These are phyloP conservation scores for Isotomurus palustris DNA, from an alignment of 2,888 invertebrate species.

Conservation along the genomic window DNA sequence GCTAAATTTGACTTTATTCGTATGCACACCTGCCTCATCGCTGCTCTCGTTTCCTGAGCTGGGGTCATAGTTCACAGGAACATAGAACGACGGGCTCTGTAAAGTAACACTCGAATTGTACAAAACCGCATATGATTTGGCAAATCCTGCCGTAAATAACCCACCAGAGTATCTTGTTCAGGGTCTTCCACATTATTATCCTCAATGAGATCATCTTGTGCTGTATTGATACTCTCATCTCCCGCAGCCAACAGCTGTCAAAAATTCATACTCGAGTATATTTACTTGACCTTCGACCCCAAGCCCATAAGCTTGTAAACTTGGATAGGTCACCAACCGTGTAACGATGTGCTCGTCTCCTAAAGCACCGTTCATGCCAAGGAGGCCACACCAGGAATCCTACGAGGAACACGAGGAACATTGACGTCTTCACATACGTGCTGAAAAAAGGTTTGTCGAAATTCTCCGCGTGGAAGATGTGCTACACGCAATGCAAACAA, in stretches of 20 bases:
- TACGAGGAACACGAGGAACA: conserved; percentile 86
- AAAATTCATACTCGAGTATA: too few species aligned
- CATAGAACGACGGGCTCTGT: conserved; percentile 85
- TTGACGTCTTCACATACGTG: conserved; percentile 89
- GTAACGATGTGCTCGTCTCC: conserved; percentile 59
- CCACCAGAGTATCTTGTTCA: not conserved
- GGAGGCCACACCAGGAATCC: conserved; percentile 85
- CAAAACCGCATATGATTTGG: too few species aligned
- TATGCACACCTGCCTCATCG: conserved; percentile 74
- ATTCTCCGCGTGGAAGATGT: conserved; percentile 74
- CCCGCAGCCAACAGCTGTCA: not conserved
- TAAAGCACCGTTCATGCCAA: conserved; percentile 79
- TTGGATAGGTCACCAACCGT: conserved; percentile 65
- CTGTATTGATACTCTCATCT: conserved; percentile 3
- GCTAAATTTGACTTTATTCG: conserved; percentile 82
- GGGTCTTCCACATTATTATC: not conserved
- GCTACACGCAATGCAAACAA: conserved; percentile 58
- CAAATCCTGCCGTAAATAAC: too few species aligned
- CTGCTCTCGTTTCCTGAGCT: conserved; percentile 75
- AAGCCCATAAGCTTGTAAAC: too few species aligned
- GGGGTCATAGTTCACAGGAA: conserved; percentile 74
- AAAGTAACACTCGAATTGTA: too few species aligned
- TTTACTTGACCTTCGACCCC: not conserved
- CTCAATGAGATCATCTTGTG: conserved; percentile 10
- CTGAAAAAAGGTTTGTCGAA: conserved; percentile 93